These are phyloP conservation scores for Scotopteryx bipunctaria DNA, from an alignment of 2,888 invertebrate species.

Conservation along the genomic window DNA sequence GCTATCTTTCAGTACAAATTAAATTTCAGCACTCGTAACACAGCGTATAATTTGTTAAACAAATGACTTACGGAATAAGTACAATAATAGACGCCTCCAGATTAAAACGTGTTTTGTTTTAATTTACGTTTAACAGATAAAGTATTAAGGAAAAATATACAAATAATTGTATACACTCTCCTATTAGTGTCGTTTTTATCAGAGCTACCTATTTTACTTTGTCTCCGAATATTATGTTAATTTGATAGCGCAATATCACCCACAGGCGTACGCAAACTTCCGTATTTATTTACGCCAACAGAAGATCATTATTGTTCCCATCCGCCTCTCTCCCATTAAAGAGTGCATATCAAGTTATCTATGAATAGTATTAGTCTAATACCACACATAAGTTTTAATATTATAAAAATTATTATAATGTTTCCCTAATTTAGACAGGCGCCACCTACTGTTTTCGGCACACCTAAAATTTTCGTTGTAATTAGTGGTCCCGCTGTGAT, in stretches of 20 bases:
- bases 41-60: not conserved
- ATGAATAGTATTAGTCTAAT: constrained; percentile 33
- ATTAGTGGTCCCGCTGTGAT: constrained; percentile 46
- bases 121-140: too few species aligned
- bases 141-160: too few species aligned
- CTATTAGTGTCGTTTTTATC: not conserved
- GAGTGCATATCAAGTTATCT: constrained; percentile 24
- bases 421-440: constrained; percentile 47
- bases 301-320: constrained; percentile 21
- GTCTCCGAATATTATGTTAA: constrained; percentile 5
- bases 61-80: not conserved
- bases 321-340: constrained; percentile 24
- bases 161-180: not conserved
- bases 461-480: constrained; percentile 42
- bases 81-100: too few species aligned
- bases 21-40: constrained; percentile 20
- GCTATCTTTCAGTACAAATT: constrained; percentile 28
- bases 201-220: not conserved
- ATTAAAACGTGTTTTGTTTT: too few species aligned
- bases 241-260: constrained; percentile 13
- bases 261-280: constrained; percentile 11
- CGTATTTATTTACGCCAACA: constrained; percentile 9
- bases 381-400: constrained; percentile 26
- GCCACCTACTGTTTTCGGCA: constrained; percentile 50
- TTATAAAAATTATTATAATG: constrained; percentile 39